Evolutionary conservation across 2,888 invertebrate genomes (phyloP).

Genomic region (Griposia aprilina): DNA sequence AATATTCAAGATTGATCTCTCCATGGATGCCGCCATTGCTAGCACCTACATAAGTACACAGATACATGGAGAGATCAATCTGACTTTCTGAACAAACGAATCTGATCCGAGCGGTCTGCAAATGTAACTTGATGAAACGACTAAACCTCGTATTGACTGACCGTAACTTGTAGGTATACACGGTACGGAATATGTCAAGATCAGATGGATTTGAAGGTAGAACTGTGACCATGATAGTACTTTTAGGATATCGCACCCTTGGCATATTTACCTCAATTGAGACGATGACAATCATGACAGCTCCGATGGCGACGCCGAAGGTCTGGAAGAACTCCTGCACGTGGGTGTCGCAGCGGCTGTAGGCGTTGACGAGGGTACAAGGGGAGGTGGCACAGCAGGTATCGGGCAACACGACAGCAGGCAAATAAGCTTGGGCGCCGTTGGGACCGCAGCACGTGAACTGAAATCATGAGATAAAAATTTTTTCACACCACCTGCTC

Average conservation of each 20-base stretch:
- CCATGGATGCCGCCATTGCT: not conserved
- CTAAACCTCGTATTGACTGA: not conserved
- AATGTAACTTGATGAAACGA: not conserved
- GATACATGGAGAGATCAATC: not conserved
- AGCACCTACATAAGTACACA: not conserved
- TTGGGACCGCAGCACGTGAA: slow-evolving; percentile 90
- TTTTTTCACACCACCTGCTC: not conserved
- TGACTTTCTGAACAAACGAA: not conserved
- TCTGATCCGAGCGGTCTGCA: not conserved
- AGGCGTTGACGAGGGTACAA: slow-evolving; percentile 77
- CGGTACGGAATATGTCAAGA: not conserved
- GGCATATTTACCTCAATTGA: slow-evolving; percentile 91
- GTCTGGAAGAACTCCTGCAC: slow-evolving; percentile 83
- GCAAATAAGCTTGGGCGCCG: slow-evolving; percentile 79
- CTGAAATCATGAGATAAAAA: slow-evolving; percentile 76
- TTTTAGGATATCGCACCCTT: not conserved
- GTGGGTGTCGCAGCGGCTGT: slow-evolving; percentile 86
- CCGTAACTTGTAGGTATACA: not conserved
- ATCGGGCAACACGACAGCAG: slow-evolving; percentile 73
- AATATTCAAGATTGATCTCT: not conserved
- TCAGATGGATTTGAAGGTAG: not conserved
- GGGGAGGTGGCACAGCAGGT: slow-evolving; percentile 83
- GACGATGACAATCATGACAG: slow-evolving; percentile 92
- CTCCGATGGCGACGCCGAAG: slow-evolving; percentile 90
- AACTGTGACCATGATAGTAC: not conserved